A percentile compares a stretch with the other conserved stretches of the same genome.
Conservation (phyloP, 1,140 invertebrate genomes). For the Triops longicaudatus region DNA sequence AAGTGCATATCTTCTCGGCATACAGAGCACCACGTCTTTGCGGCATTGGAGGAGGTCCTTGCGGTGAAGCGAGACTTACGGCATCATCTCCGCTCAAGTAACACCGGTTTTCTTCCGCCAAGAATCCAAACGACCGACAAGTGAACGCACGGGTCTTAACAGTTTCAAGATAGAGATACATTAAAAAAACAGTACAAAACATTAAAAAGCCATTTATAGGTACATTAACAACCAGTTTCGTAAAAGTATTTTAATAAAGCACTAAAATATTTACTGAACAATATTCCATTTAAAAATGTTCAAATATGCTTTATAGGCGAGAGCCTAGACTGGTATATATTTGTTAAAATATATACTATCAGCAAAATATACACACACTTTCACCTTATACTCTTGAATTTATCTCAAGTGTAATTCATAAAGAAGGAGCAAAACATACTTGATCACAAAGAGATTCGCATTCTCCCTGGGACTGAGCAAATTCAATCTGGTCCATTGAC, state of each 20-base stretch:
- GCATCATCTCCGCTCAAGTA: constrained; percentile 45
- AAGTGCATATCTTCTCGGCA: constrained; percentile 42
- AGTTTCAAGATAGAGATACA: too few relatives aligned
- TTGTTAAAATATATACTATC: too few relatives aligned
- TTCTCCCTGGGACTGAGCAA: constrained; percentile 41
- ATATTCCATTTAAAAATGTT: too few relatives aligned
- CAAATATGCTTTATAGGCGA: too few relatives aligned
- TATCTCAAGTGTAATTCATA: background rate
- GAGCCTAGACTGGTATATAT: too few relatives aligned
- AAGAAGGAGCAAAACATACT: constrained; percentile 32
- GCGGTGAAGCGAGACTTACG: constrained; percentile 37
- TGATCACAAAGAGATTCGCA: constrained; percentile 44
- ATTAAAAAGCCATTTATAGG: too few relatives aligned
- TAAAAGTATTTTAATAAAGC: too few relatives aligned
- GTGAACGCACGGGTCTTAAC: constrained; percentile 38
- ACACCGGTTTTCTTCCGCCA: constrained; percentile 39
- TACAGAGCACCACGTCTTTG: constrained; percentile 37
- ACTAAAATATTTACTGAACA: too few relatives aligned
- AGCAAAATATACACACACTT: too few relatives aligned
- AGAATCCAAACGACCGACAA: constrained; percentile 41
- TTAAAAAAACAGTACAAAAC: too few relatives aligned
- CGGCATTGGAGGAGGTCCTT: constrained; percentile 31
- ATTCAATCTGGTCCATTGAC: constrained; percentile 45
- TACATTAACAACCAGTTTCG: too few relatives aligned
- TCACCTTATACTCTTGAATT: too few relatives aligned